These are phyloP conservation scores for Leucopternis melanops DNA, from an alignment of 2,113 vertebrate genomes.

Conservation along the genomic window DNA sequence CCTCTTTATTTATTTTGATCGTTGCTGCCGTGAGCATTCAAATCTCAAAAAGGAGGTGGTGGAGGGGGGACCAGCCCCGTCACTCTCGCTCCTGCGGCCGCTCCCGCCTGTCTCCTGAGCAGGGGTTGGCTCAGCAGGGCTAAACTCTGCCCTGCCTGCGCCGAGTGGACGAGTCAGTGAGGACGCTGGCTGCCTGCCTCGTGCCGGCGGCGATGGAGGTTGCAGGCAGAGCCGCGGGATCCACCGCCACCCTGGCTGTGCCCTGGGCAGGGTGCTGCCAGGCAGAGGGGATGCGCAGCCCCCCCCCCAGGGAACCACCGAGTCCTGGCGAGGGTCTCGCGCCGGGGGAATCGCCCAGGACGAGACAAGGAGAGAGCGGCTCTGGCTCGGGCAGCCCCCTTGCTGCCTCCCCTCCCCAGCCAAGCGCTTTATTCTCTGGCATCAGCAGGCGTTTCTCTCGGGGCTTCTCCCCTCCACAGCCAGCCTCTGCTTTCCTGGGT, in stretches of 20 bases:
- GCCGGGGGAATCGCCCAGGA: fast-evolving
- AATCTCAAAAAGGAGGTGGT: background rate
- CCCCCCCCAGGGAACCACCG: fast-evolving
- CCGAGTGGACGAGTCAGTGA: background rate
- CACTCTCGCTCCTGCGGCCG: fast-evolving
- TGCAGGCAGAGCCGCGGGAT: fast-evolving
- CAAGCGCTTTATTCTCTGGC: background rate
- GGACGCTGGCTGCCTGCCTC: background rate
- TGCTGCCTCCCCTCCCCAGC: background rate
- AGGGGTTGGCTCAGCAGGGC: background rate
- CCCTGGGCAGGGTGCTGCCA: background rate
- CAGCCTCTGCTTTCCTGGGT: background rate
- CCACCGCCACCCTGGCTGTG: background rate
- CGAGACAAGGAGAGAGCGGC: background rate
- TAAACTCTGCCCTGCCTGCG: background rate
- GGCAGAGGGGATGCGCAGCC: background rate
- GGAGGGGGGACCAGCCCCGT: background rate
- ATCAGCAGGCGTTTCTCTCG: background rate
- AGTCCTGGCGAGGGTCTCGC: background rate
- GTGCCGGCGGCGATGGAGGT: background rate
- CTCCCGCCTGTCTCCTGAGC: background rate
- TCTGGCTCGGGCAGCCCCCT: background rate
- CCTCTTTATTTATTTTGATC: background rate
- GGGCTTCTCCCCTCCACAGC: background rate
- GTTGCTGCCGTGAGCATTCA: background rate